These are phyloP conservation scores for Glyphotaelius pellucidus DNA, from an alignment of 2,888 invertebrate species.

Conservation along the genomic window DNA sequence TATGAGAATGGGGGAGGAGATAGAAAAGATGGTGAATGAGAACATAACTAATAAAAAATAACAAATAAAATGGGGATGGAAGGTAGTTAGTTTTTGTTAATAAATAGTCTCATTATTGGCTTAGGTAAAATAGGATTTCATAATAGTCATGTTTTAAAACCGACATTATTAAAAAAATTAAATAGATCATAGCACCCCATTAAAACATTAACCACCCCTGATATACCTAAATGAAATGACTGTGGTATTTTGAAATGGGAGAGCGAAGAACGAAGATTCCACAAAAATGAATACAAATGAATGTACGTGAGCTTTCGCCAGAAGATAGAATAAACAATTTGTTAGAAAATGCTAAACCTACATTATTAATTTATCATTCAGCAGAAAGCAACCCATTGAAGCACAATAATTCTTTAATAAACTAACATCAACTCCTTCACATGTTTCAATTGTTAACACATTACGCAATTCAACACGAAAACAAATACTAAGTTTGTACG, in stretches of 20 bases:
- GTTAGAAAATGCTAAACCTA: not conserved
- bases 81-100: too few species aligned
- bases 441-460: not conserved
- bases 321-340: not conserved
- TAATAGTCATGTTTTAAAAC: too few species aligned
- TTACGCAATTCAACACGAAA: not conserved
- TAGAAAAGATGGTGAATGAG: too few species aligned
- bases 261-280: not conserved
- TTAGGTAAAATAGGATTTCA: too few species aligned
- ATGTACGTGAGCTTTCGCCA: not conserved
- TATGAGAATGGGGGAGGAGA: too few species aligned
- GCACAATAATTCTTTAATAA: not conserved
- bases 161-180: too few species aligned
- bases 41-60: too few species aligned
- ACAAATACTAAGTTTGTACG: not conserved
- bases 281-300: not conserved
- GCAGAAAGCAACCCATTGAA: not conserved
- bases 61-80: too few species aligned
- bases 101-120: too few species aligned
- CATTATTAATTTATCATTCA: not conserved
- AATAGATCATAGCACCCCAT: not conserved
- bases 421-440: not conserved
- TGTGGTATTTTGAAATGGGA: slow-evolving; percentile 12
- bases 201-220: not conserved
- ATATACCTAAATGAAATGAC: not conserved